These are phyloP conservation scores for Leptinotarsa lineolata DNA, from an alignment of 1,140 invertebrate genomes.

Conservation along the genomic window DNA sequence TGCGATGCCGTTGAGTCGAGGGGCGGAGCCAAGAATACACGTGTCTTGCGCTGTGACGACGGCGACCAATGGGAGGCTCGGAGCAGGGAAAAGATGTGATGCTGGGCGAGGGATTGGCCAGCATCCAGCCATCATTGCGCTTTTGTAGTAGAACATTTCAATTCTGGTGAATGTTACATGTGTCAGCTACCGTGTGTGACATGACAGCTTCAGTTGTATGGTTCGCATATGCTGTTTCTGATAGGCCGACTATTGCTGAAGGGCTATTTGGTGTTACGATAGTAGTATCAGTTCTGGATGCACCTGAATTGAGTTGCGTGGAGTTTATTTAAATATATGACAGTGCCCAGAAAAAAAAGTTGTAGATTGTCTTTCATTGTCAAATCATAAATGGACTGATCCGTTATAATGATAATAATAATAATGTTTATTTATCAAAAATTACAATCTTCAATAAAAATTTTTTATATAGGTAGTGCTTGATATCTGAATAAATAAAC, in stretches of 20 bases:
- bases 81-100: constrained; percentile 42
- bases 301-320: too few species aligned
- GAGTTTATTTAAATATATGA: too few species aligned
- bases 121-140: constrained; percentile 54
- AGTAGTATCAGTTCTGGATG: too few species aligned
- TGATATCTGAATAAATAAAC: too few species aligned
- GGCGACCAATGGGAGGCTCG: constrained; percentile 41
- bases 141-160: constrained; percentile 50
- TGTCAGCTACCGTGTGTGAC: constrained; percentile 54
- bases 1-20: constrained; percentile 13
- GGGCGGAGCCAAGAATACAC: constrained; percentile 38
- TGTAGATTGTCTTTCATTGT: too few species aligned
- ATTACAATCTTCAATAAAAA: too few species aligned
- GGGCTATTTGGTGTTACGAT: too few species aligned
- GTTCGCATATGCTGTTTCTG: constrained; percentile 45
- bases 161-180: constrained; percentile 52
- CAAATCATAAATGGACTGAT: too few species aligned
- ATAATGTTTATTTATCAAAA: too few species aligned
- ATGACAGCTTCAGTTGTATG: constrained; percentile 52
- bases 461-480: too few species aligned
- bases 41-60: constrained; percentile 43
- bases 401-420: too few species aligned
- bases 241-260: constrained; percentile 26
- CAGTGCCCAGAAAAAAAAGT: too few species aligned
- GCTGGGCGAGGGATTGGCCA: constrained; percentile 48